These are phyloP conservation scores for Etia nguti DNA, from an alignment of 2,113 vertebrate genomes.

Conservation along the genomic window DNA sequence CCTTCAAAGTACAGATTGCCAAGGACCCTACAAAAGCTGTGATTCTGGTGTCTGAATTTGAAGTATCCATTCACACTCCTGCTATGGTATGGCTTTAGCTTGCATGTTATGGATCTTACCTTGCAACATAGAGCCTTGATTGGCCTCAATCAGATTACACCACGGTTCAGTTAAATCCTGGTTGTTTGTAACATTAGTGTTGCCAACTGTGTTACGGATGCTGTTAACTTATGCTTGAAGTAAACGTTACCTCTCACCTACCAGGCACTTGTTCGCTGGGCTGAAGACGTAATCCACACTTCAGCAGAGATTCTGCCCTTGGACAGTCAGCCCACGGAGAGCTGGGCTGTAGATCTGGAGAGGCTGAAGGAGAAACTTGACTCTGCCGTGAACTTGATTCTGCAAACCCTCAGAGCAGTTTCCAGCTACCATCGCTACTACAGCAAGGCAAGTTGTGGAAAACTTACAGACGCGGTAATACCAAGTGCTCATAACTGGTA, in stretches of 20 bases:
- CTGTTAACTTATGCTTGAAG: background rate
- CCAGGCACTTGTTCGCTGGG: slow-evolving; percentile 60
- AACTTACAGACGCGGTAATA: accelerated
- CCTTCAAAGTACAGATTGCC: slow-evolving; percentile 49
- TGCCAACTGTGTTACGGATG: background rate
- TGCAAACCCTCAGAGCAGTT: slow-evolving; percentile 54
- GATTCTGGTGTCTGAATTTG: slow-evolving; percentile 47
- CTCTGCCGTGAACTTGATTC: slow-evolving; percentile 26
- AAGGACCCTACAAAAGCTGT: slow-evolving; percentile 36
- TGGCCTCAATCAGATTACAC: accelerated
- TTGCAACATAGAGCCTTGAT: background rate
- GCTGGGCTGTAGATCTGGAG: slow-evolving; percentile 54
- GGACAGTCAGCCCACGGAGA: background rate
- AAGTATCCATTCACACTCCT: slow-evolving; percentile 47
- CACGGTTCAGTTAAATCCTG: background rate
- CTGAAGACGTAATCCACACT: slow-evolving; percentile 58
- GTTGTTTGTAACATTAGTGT: background rate
- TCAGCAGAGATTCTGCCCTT: background rate
- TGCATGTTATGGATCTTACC: background rate
- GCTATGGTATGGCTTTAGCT: slow-evolving; percentile 57
- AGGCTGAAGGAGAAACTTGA: slow-evolving; percentile 51
- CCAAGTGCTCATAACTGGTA: background rate
- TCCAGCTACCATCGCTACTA: slow-evolving; percentile 59
- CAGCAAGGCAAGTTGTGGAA: slow-evolving; percentile 44
- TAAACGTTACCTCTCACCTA: background rate